Base-by-base conservation (phyloP, 2,113 vertebrate species). In the Furnarius figulus region DNA sequence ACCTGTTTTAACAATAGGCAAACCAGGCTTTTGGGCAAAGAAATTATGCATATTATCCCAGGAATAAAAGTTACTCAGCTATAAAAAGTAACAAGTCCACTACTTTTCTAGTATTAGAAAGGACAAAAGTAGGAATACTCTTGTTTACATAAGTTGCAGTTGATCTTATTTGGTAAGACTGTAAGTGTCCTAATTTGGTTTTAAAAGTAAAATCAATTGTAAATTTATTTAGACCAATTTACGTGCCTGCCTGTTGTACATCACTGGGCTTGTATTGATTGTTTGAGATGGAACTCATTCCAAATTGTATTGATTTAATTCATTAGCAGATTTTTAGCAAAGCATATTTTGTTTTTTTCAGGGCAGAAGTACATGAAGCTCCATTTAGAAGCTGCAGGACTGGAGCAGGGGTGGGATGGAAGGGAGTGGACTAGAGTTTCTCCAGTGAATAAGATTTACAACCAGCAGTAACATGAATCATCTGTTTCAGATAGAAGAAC, bases 141-240 rank as follows among this genome's bases (percentile, higher is more conserved):
- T 92, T 93, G 55, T 93, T 96, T 94, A 79, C 76, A 53, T 89
- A 92, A 85, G 39, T 87, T 95, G 83, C 65, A 92, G 68, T n/a
- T 95, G 78, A 85, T 96, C 74, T 90, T 87, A 83, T 96, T 86
- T 70, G 47, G 71, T 70, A 91, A 92, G 87, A 87, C 93, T 95
- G 91, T 96, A 97, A 63, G 97, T 95, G 94, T 93, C 63, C 91
- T 98, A 97, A 98, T 98, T 98, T 95, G 92, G 95, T 98, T 98
- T 97, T 93, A 88, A 97, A 97, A 96, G 90, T 93, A 96, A 97
- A 97, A 98, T 98, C 95, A 96, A 98, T 98, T 96, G 96, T 97
- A 98, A 97, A 97, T 98, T 98, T 98, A 98, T 98, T 98, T 97
- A 97, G 95, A 95, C 91, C 97, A 97, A 96, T 96, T 97, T 97